Base-by-base conservation (phyloP, 2,888 invertebrate species). In the Abrostola triplasia region DNA sequence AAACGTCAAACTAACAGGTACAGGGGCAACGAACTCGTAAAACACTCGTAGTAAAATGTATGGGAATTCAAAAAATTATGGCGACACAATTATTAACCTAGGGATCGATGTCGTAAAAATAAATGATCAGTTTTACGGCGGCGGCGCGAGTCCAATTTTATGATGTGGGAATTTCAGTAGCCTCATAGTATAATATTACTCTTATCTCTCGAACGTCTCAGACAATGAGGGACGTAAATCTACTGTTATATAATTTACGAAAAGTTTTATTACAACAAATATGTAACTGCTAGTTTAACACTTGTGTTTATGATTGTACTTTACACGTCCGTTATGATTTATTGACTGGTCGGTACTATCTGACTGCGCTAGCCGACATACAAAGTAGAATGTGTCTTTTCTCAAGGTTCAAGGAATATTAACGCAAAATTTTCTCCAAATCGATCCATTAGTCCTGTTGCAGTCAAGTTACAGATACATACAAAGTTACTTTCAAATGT, bases 91-190 rank as follows among this genome's bases (percentile, higher is more conserved):
- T 90, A 92, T 91, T 87, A 86, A 88, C 84, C 84, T 73, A 79
- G 86, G 90, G 88, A 86, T 88, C 87, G 86, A 84, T 84, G 86
- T 86, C 89, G 84, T 92, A 92, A 92, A 92, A 91, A 84, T 89
- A 90, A 92, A 92, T 89, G 89, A 90, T 89, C 88, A 80, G 74
- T 86, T 90, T 91, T 90, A 90, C 87, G 72, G 84, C 84, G 81
- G 77, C 85, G 84, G 80, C 80, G 77, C 82, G 87, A 85, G 86
- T 76, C 86, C 86, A 84, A 87, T 87, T 92, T 92, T 92, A 91
- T 88, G 90, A 89, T 87, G 90, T 90, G 89, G 85, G 88, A 89
- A 90, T 87, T 88, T 88, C 87, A 88, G 88, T 87, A 83, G 88
- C 84, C 82, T 78, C 82, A 76, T 83, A 81, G 83, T 80, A 86